A percentile compares a stretch with the other conserved stretches of the same genome.
phyloP scores from a whole-genome alignment of 2,113 vertebrate genomes.

The Ibidorhyncha struthersii region DNA sequence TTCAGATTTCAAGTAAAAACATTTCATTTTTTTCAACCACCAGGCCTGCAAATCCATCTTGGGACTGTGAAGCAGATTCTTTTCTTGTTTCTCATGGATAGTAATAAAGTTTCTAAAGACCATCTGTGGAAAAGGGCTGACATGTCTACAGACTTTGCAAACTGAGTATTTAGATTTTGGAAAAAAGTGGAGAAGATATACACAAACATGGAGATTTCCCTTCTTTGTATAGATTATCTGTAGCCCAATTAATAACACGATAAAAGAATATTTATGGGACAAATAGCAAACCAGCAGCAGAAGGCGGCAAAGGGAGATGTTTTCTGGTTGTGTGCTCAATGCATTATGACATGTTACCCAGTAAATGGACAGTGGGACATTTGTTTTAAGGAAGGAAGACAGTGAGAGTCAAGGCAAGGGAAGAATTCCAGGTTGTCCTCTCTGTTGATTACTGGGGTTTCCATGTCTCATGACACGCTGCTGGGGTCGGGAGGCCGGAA shows the following conservation, averaged over 20 bases:
- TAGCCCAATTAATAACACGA: background rate
- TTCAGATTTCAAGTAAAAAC: constrained; percentile 26
- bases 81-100: constrained; percentile 34
- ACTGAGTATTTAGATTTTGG: background rate
- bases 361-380: background rate
- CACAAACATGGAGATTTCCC: background rate
- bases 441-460: background rate
- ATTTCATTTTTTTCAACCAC: background rate
- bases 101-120: constrained; percentile 39
- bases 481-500: background rate
- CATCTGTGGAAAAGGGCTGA: constrained; percentile 4
- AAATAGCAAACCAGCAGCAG: background rate
- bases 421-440: background rate
- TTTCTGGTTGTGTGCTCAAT: rapidly evolving
- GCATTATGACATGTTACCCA: background rate
- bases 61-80: constrained; percentile 35
- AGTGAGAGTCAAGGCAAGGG: background rate
- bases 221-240: background rate
- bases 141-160: background rate
- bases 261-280: background rate
- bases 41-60: constrained; percentile 38
- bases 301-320: background rate
- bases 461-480: background rate
- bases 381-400: background rate
- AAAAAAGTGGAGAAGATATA: background rate